Evolutionary conservation across 2,888 invertebrate species (phyloP).

Genomic region (Volucella inflata): DNA sequence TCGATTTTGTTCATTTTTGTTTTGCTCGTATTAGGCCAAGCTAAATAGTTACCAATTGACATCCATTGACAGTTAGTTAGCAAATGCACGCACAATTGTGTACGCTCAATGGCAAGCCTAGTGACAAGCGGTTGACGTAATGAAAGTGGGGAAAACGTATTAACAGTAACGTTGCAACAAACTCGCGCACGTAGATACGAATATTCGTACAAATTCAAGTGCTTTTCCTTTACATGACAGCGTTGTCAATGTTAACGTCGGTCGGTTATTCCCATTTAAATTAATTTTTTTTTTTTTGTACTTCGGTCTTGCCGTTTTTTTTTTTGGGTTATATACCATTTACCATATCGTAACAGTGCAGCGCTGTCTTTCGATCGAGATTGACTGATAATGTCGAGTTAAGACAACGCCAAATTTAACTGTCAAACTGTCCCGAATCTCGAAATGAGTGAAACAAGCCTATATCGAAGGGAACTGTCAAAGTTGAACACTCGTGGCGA

Average conservation of each 20-base stretch:
- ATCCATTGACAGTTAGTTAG: conserved; percentile 60
- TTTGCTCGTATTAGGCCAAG: conserved; percentile 54
- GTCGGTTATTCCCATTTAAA: conserved; percentile 44
- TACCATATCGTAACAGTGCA: conserved; percentile 28
- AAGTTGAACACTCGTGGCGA: conserved; percentile 49
- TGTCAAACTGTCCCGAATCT: conserved; percentile 62
- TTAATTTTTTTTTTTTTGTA: no score
- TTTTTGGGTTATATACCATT: conserved; percentile 54
- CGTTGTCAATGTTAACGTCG: conserved; percentile 69
- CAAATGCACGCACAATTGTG: conserved; percentile 52
- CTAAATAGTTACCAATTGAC: conserved; percentile 57
- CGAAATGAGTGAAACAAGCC: conserved; percentile 63
- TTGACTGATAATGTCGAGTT: conserved; percentile 55
- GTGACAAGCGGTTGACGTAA: conserved; percentile 63
- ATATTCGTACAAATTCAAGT: no score
- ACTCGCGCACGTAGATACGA: conserved; percentile 58
- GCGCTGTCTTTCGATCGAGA: conserved; percentile 51
- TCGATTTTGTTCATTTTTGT: conserved; percentile 38
- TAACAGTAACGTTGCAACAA: conserved; percentile 39
- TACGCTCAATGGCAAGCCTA: conserved; percentile 46
- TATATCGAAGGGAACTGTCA: conserved; percentile 40
- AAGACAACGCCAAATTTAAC: conserved; percentile 67
- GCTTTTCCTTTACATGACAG: conserved; percentile 59
- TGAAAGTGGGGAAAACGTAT: conserved; percentile 60
- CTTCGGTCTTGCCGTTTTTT: conserved; percentile 24